These are phyloP conservation scores for Parnassius glacialis DNA, from an alignment of 2,888 invertebrate genomes.

Conservation along the genomic window DNA sequence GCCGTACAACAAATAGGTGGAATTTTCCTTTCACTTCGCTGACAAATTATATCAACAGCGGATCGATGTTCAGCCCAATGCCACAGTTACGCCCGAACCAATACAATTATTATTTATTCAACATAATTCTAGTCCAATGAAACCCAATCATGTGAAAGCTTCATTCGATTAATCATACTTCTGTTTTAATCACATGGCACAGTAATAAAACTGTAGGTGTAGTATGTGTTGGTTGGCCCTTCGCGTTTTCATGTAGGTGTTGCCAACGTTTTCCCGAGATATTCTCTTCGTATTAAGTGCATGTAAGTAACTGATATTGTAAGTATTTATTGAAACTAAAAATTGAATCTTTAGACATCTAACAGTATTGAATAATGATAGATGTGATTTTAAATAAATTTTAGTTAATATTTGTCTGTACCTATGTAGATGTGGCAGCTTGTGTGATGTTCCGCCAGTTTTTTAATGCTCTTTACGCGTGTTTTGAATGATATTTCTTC, in stretches of 20 bases:
- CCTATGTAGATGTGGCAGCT: conserved; percentile 65
- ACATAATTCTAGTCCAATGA: conserved; percentile 55
- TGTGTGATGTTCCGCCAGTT: conserved; percentile 71
- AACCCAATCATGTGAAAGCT: conserved; percentile 62
- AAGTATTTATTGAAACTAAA: conserved; percentile 38
- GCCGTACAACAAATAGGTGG: conserved; percentile 10
- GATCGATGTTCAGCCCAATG: conserved; percentile 55
- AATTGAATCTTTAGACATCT: conserved; percentile 40
- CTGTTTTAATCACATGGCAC: conserved; percentile 48
- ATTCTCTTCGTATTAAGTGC: conserved; percentile 32
- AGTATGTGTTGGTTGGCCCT: conserved; percentile 30
- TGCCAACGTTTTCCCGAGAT: conserved; percentile 16
- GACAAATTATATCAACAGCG: conserved; percentile 33
- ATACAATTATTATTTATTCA: conserved; percentile 61
- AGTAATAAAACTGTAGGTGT: conserved; percentile 38
- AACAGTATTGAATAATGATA: conserved; percentile 39
- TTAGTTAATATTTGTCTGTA: conserved; percentile 57
- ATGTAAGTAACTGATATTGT: conserved; percentile 42
- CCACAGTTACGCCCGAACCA: conserved; percentile 50
- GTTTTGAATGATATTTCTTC: conserved; percentile 35
- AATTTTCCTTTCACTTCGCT: conserved; percentile 23
- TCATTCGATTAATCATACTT: conserved; percentile 60
- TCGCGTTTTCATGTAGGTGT: conserved; percentile 27
- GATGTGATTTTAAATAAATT: conserved; percentile 45
- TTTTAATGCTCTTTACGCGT: conserved; percentile 48